Conservation (phyloP, 2,888 invertebrate species). For the Cephus nigrinus region DNA sequence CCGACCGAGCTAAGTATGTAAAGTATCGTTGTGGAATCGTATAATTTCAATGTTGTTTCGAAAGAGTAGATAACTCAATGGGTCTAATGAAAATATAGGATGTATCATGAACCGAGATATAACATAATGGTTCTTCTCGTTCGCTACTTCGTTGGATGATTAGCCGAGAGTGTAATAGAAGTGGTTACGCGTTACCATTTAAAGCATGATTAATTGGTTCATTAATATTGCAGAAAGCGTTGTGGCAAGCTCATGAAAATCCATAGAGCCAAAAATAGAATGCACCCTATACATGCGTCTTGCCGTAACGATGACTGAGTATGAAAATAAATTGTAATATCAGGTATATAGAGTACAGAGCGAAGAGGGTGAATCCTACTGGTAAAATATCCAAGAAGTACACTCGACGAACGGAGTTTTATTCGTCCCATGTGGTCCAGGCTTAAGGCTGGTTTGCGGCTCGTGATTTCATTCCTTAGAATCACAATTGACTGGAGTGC, state of each 20-base stretch:
- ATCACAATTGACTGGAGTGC: background rate
- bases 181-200: background rate
- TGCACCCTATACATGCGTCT: background rate
- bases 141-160: background rate
- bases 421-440: background rate
- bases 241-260: background rate
- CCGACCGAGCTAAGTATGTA: background rate
- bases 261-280: background rate
- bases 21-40: background rate
- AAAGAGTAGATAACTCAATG: background rate
- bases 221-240: background rate
- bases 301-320: background rate
- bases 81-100: background rate
- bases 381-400: background rate
- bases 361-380: background rate
- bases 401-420: background rate
- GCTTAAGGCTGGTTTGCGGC: background rate
- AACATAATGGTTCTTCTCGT: background rate
- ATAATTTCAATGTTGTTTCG: background rate
- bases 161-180: background rate
- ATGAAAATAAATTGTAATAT: background rate
- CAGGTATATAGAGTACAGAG: background rate
- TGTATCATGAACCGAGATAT: background rate
- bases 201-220: background rate
- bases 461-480: slow-evolving; percentile 1